Base-by-base conservation (phyloP, 1,140 invertebrate species). In the Potamilus streckersoni region DNA sequence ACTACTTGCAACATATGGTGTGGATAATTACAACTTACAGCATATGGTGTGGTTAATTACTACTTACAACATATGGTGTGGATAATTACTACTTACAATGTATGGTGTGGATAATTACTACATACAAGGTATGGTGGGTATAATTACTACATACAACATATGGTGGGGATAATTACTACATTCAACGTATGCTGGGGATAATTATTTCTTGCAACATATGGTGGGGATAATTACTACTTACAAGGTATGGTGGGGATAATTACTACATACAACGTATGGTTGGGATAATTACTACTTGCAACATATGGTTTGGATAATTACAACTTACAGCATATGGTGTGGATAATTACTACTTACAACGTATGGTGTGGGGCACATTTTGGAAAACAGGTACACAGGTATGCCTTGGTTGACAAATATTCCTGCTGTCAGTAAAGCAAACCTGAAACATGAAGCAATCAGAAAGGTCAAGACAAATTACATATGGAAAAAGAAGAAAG, bases 191-290 rank as follows among this genome's bases (percentile, higher is more conserved):
- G 98, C 98, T 3, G 98, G 99, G 16, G 97, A n/a, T n/a, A n/a
- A n/a, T n/a, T n/a, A n/a, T n/a, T n/a, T n/a, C n/a, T n/a, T n/a
- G n/a, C n/a, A n/a, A n/a, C n/a, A n/a, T n/a, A 70, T 5, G 14
- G 2, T 70, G 56, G 13, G 70, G 11, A 61, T 15, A 23, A 23
- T 23, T 16, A 27, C 31, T 66, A 87, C 86, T 83, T 82, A 91
- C 90, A 62, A 99, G 94, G 86, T 98, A 96, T 2, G 98, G 98
- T 3, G 98, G 99, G 16, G 97, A n/a, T n/a, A n/a, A n/a, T n/a
- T n/a, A n/a, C n/a, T n/a, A n/a, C n/a, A n/a, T n/a, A n/a, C n/a
- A n/a, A n/a, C n/a, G n/a, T n/a, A 70, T 5, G 14, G 2, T 70
- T 20, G 13, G 70, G 11, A 61, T 15, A 23, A 23, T 23, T 16